Evolutionary conservation across 30 jellyfish, hydroid and myxozoan species (phyloP).

Genomic region (Turritopsis dohrnii): DNA sequence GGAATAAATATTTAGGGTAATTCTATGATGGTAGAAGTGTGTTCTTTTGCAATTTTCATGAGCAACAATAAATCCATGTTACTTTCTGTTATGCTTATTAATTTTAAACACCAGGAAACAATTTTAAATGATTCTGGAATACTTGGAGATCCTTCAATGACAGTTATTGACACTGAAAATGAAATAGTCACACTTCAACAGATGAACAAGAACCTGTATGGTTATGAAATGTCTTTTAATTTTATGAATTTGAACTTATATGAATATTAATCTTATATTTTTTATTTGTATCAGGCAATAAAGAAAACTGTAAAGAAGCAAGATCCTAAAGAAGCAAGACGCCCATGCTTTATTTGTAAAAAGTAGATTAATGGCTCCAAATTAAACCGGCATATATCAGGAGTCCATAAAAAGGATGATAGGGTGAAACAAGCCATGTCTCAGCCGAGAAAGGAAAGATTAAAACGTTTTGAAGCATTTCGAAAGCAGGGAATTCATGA

Average conservation of each 20-base stretch:
- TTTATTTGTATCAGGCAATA: background rate
- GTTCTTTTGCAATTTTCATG: background rate
- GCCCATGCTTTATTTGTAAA: slow-evolving; percentile 2
- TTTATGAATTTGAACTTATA: background rate
- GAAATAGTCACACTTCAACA: background rate
- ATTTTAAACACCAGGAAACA: background rate
- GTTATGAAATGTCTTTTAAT: background rate
- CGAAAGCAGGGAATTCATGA: background rate
- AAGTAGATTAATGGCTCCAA: background rate
- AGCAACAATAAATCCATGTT: background rate
- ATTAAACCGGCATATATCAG: slow-evolving; percentile 6
- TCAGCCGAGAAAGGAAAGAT: slow-evolving; percentile 6
- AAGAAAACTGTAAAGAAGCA: background rate
- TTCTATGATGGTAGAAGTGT: background rate
- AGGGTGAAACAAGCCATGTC: slow-evolving; percentile 1
- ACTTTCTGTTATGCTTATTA: background rate
- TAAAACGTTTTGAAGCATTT: background rate
- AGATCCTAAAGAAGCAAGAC: background rate
- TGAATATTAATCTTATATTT: background rate
- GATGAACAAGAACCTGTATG: background rate
- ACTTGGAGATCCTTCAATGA: background rate
- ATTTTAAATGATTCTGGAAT: background rate
- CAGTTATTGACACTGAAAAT: background rate
- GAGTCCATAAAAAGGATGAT: background rate
- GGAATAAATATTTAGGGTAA: background rate